Conservation (phyloP, 2,113 vertebrate genomes). For the Synchiropus splendidus region DNA sequence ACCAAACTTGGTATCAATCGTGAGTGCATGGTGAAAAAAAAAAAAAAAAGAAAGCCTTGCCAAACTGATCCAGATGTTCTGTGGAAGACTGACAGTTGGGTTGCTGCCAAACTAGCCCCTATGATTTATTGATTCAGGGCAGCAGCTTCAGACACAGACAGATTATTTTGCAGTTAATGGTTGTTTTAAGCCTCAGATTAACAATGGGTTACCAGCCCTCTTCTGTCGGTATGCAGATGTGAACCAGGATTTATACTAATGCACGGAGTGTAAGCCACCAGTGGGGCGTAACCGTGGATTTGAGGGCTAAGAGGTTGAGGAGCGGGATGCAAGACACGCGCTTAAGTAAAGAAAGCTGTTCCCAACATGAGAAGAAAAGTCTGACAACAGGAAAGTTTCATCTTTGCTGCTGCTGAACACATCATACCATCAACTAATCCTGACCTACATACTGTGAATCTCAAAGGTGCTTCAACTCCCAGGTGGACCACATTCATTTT, state of each 20-base stretch:
- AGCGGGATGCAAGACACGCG: conserved; percentile 4
- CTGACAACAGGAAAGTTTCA: not conserved
- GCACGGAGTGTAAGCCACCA: conserved; percentile 44
- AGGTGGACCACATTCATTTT: conserved; percentile 35
- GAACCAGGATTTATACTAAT: conserved; percentile 50
- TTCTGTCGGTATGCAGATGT: conserved; percentile 44
- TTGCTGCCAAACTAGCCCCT: conserved; percentile 6
- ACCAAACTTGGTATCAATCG: no score
- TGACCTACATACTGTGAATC: conserved; percentile 19
- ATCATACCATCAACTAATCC: not conserved
- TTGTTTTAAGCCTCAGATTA: conserved; percentile 53
- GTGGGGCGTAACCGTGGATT: conserved; percentile 20
- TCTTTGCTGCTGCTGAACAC: not conserved
- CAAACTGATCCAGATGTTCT: conserved; percentile 11
- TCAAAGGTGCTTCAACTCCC: conserved; percentile 23
- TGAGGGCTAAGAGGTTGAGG: conserved; percentile 11
- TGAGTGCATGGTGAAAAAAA: not conserved
- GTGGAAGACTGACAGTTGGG: not conserved
- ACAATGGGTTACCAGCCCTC: conserved; percentile 39
- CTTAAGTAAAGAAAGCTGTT: not conserved
- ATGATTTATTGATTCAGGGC: conserved; percentile 35
- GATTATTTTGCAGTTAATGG: conserved; percentile 43
- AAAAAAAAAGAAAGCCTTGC: not conserved
- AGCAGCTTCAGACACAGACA: conserved; percentile 22
- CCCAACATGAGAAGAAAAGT: not conserved